Evolutionary conservation across 1,140 invertebrate species (phyloP), one percentile per base, ranked within the genome.

Genomic region (Chironomus striatipennis): DNA sequence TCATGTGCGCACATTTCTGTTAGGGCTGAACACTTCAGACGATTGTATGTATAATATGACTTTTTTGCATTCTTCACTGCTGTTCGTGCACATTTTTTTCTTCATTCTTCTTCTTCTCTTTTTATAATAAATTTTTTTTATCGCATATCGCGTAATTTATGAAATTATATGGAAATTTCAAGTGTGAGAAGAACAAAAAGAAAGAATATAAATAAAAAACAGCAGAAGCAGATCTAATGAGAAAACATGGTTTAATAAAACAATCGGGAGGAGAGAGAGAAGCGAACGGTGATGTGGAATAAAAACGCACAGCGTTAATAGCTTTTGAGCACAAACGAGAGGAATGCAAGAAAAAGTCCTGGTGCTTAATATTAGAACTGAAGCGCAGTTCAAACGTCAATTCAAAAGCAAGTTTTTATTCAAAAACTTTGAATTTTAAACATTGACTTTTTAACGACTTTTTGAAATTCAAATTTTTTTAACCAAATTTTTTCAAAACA

Each of bases 81-180:
- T 47, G 12, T 57, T 57, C 47, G 15, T 57, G 47, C 47, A 57
- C 47, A 57, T 12, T n/a, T n/a, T n/a, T n/a, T 57, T 57, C 43
- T 10, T 47, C 2, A 2, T 47, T 10, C 15, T 10, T 7, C 2
- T 8, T 47, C 47, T n/a, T 4, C 12, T 57, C 12, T 57, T 57
- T 12, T 47, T 34, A 34, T 34, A 34, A 34, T 34, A 34, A 34
- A 47, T 47, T 57, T 57, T 57, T 57, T n/a, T 57, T 57, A 57
- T 57, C 47, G 47, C 47, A 57, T 57, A 57, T 57, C 47, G 47
- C 47, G 47, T 57, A 57, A 57, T 57, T 57, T 57, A 57, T 57
- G 47, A 57, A 57, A 57, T 57, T 57, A 57, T 15, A 57, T 57
- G 47, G 47, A 57, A 57, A 57, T 57, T 57, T 57, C 12, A 57